These are phyloP conservation scores for Neomorphus geoffroyi DNA, from an alignment of 2,797 vertebrate species.

Conservation along the genomic window DNA sequence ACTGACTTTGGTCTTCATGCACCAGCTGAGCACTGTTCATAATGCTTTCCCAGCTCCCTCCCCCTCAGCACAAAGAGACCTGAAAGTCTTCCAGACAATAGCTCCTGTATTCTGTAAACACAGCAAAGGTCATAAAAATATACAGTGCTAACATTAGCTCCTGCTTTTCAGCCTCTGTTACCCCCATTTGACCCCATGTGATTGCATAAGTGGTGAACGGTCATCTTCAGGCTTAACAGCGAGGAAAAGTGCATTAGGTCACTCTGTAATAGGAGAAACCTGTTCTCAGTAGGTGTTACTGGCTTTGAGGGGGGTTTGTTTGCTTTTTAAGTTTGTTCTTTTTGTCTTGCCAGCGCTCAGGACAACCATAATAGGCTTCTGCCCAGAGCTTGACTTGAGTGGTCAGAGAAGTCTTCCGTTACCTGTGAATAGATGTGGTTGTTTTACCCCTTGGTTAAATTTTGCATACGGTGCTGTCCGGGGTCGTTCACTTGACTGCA, in stretches of 20 bases:
- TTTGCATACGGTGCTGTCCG: not conserved
- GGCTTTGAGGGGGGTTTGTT: not conserved
- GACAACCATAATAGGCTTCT: not conserved
- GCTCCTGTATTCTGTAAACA: conserved; percentile 40
- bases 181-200: not conserved
- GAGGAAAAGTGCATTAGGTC: not conserved
- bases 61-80: not conserved
- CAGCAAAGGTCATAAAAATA: conserved; percentile 59
- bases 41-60: not conserved
- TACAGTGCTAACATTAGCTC: conserved; percentile 55
- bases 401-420: not conserved
- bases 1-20: not conserved
- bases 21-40: not conserved
- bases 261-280: not conserved
- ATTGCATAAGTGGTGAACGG: not conserved
- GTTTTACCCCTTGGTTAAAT: not conserved
- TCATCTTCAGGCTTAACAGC: not conserved
- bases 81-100: conserved; percentile 56
- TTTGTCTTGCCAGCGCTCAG: not conserved
- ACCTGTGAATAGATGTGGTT: not conserved
- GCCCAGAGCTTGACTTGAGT: not conserved
- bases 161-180: conserved; percentile 32
- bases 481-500: not conserved
- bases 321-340: not conserved
- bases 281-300: not conserved